These are phyloP conservation scores for Pteria penguin DNA, from an alignment of 2,888 invertebrate genomes.

Conservation along the genomic window DNA sequence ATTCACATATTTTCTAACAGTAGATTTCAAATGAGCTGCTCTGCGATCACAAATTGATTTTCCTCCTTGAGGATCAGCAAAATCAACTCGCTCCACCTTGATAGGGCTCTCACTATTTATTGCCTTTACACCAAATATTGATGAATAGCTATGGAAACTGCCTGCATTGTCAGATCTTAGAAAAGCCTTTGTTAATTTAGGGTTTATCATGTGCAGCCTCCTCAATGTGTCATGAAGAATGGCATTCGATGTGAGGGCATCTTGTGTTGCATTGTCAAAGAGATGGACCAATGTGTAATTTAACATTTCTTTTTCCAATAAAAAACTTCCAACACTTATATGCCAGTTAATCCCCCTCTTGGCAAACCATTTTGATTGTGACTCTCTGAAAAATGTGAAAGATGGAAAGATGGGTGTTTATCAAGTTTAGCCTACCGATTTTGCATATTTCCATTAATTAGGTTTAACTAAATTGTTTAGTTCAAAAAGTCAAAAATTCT, in stretches of 20 bases:
- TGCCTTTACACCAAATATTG: constrained; percentile 7
- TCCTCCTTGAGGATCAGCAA: constrained; percentile 39
- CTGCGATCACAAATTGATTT: constrained; percentile 37
- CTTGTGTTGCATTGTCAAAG: constrained; percentile 29
- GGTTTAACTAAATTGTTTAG: too few relatives aligned
- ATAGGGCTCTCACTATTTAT: constrained; percentile 12
- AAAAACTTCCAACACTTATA: constrained; percentile 10
- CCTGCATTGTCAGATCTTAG: constrained; percentile 40
- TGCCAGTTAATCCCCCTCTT: constrained; percentile 6
- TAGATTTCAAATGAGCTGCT: constrained; percentile 30
- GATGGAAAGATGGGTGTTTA: neutral
- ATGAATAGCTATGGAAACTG: constrained; percentile 21
- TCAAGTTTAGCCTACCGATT: too few relatives aligned
- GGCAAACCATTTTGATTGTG: neutral
- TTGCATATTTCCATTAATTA: too few relatives aligned
- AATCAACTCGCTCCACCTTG: constrained; percentile 14
- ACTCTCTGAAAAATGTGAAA: constrained; percentile 9
- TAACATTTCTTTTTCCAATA: neutral
- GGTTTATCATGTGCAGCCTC: neutral
- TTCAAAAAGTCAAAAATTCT: too few relatives aligned
- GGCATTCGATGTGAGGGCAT: constrained; percentile 19
- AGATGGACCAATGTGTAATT: constrained; percentile 5
- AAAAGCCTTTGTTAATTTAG: constrained; percentile 9
- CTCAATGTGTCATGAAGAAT: neutral
- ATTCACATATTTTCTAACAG: constrained; percentile 30